These are phyloP conservation scores for Spea bombifrons DNA, from an alignment of 2,113 vertebrate genomes.

Conservation along the genomic window DNA sequence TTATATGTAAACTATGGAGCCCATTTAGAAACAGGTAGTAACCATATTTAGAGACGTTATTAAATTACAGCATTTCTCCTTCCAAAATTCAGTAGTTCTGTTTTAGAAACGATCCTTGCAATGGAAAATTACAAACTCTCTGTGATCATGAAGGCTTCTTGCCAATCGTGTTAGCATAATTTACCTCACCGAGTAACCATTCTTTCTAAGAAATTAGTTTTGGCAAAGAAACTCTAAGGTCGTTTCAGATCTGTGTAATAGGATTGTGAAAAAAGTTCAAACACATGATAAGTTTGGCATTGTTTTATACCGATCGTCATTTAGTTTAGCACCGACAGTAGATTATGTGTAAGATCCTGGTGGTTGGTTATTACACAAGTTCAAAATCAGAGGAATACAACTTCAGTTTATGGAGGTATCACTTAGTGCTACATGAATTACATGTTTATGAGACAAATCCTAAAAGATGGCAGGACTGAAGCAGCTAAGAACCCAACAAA, in stretches of 20 bases:
- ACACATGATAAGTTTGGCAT: background rate
- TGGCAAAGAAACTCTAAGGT: constrained; percentile 11
- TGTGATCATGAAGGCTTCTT: constrained; percentile 24
- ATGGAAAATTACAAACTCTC: constrained; percentile 30
- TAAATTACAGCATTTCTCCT: background rate
- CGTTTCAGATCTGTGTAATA: constrained; percentile 1
- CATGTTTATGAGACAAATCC: background rate
- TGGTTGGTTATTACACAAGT: background rate
- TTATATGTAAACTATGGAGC: too few species aligned
- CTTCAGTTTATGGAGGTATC: background rate
- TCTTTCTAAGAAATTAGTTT: constrained; percentile 38
- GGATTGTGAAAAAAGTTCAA: constrained; percentile 20
- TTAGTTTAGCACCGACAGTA: background rate
- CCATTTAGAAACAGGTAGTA: too few species aligned
- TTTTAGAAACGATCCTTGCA: background rate
- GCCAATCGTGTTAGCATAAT: background rate
- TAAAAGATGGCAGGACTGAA: background rate
- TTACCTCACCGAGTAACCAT: constrained; percentile 17
- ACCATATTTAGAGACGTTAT: too few species aligned
- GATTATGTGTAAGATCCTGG: background rate
- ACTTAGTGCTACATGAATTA: background rate
- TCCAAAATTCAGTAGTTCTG: background rate
- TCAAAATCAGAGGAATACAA: background rate
- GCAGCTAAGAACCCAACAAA: too few species aligned
- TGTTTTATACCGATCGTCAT: background rate